These are phyloP conservation scores for Scaptomyza pallida DNA, from an alignment of 1,140 invertebrate genomes.

Conservation along the genomic window DNA sequence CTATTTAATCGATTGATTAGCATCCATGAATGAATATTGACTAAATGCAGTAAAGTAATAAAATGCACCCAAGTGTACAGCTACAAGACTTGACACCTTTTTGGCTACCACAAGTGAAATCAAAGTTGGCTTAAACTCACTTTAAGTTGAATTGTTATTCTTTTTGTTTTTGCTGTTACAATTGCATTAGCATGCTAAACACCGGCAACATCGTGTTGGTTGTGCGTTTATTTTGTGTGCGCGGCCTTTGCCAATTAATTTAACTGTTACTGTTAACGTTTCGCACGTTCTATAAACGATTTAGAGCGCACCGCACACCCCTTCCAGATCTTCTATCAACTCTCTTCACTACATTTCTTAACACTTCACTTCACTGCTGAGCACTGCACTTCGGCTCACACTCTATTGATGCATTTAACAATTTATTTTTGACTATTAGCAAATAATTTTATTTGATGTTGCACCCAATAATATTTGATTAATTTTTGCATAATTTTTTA, in stretches of 20 bases:
- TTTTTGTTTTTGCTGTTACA: constrained; percentile 48
- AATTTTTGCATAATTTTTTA: constrained; percentile 8
- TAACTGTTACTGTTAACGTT: constrained; percentile 47
- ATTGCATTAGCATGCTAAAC: constrained; percentile 60
- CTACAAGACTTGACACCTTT: constrained; percentile 2
- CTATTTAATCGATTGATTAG: constrained; percentile 18
- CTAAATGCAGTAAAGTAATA: not conserved
- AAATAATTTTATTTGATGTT: constrained; percentile 2
- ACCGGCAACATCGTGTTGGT: constrained; percentile 51
- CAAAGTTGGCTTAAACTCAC: constrained; percentile 1
- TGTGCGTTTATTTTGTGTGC: constrained; percentile 4
- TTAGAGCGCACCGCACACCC: constrained; percentile 38
- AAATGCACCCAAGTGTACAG: constrained; percentile 12
- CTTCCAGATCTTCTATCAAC: not conserved
- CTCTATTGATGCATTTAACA: not conserved
- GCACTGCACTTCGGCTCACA: constrained; percentile 8
- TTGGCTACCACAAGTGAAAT: constrained; percentile 4
- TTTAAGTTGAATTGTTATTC: constrained; percentile 32
- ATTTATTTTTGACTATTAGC: not conserved
- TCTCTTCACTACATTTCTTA: constrained; percentile 42
- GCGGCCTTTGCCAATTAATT: constrained; percentile 45
- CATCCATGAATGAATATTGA: constrained; percentile 20
- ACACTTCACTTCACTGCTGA: constrained; percentile 5
- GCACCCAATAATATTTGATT: not conserved
- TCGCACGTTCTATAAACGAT: constrained; percentile 66